Base-by-base conservation (phyloP, 2,113 vertebrate genomes). In the Nestor notabilis region DNA sequence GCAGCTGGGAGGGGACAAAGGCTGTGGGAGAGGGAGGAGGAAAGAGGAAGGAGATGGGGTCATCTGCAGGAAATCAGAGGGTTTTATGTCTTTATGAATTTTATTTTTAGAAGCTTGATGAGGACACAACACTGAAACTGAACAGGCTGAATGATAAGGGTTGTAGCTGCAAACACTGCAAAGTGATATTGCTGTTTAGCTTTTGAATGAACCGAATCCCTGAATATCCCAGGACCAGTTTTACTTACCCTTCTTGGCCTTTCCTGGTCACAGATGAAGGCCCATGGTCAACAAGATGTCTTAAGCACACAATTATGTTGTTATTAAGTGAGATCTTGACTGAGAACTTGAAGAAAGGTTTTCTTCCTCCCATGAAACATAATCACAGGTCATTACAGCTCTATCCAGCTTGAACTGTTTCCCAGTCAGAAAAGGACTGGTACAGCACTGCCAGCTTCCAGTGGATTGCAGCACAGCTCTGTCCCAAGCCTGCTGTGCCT, bases 81-180 rank as follows among this genome's bases (percentile, higher is more conserved):
- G 21, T 29, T 94, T 91, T 77, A 90, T 89, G 69, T 9, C 39
- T 77, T 92, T 76, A 89, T 86, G 41, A 56, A 41, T 85, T 76
- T 76, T 92, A 86, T 90, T 89, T 95, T 90, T 95, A 86, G 83
- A 94, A 92, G 50, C 63, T 92, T 88, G 84, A 77, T 79, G 92
- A 83, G 61, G 46, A 47, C 17, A 19, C 2, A 10, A 28, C 56
- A 17, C 58, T 70, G 78, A 50, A 82, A 19, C 55, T 69, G 74
- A 58, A 79, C 69, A 68, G 29, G 27, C 70, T 56, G 55, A 60
- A 60, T 1, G 4, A 82, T 85, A 64, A 87, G 60, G 49, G 56
- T 37, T 64, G 47, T 53, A 70, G 46, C 50, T 85, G n/a, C 55
- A 71, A 90, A 72, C 55, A 17, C 15, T 85, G 64, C 19, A 37